Evolutionary conservation across 1,140 invertebrate species (phyloP).

Genomic region (Drosophila neocordata): DNA sequence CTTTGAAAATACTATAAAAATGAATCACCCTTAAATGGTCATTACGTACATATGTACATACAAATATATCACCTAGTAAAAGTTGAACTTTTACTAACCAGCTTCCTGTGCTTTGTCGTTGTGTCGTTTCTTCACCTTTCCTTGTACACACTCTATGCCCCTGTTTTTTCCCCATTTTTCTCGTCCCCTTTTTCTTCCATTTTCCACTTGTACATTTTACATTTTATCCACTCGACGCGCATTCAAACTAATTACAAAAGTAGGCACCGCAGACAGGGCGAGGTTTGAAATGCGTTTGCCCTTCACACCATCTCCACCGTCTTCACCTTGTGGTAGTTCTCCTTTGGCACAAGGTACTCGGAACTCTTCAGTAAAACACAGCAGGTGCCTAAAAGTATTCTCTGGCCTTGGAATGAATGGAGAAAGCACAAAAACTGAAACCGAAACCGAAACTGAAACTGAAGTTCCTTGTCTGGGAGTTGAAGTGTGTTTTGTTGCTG

Average conservation of each 20-base stretch:
- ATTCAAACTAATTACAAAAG: conserved; percentile 32
- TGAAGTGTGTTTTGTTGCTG: conserved; percentile 50
- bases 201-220: background rate
- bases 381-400: conserved; percentile 41
- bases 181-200: background rate
- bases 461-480: conserved; percentile 14
- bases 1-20: background rate
- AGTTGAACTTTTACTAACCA: background rate
- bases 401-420: conserved; percentile 1
- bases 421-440: conserved; percentile 2
- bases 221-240: conserved; percentile 19
- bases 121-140: background rate
- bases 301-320: background rate
- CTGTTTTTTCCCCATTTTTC: background rate
- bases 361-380: conserved; percentile 9
- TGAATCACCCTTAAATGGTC: background rate
- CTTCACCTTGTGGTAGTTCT: background rate
- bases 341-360: background rate
- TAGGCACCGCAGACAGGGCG: conserved; percentile 7
- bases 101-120: background rate
- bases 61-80: background rate
- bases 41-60: too few species aligned
- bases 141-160: background rate
- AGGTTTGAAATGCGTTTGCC: conserved; percentile 3
- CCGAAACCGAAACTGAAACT: conserved; percentile 3